These are phyloP conservation scores for Penaeus japonicus DNA, from an alignment of 1,140 invertebrate genomes.

Conservation along the genomic window DNA sequence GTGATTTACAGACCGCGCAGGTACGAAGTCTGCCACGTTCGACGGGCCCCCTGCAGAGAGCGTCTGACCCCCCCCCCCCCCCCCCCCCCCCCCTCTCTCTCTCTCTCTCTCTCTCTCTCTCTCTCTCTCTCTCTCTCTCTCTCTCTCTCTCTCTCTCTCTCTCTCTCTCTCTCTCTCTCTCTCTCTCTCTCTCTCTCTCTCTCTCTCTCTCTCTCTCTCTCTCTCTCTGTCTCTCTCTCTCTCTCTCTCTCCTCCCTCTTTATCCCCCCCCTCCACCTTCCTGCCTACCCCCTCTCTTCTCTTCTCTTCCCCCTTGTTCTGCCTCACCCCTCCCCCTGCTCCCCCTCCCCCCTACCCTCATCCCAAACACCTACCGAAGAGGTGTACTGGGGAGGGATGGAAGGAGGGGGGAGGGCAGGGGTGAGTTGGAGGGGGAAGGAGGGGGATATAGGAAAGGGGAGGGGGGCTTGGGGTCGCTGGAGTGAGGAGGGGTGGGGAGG, in stretches of 20 bases:
- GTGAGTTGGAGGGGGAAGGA: not conserved
- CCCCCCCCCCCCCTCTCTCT: not conserved
- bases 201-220: not conserved
- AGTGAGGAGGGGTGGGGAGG: not conserved
- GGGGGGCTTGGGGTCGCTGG: not conserved
- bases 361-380: too few species aligned
- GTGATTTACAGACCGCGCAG: conserved; percentile 33
- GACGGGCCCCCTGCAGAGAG: conserved; percentile 16
- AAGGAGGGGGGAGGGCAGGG: not conserved
- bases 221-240: too few species aligned
- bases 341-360: too few species aligned
- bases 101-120: not conserved
- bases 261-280: too few species aligned
- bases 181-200: too few species aligned
- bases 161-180: not conserved
- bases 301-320: too few species aligned
- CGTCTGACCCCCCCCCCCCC: not conserved
- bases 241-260: too few species aligned
- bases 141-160: not conserved
- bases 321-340: too few species aligned
- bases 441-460: not conserved
- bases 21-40: conserved; percentile 32
- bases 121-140: not conserved
- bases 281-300: too few species aligned
- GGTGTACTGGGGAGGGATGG: not conserved